These are phyloP conservation scores for Scartelaos histophorus DNA, from an alignment of 2,113 vertebrate genomes.

Conservation along the genomic window DNA sequence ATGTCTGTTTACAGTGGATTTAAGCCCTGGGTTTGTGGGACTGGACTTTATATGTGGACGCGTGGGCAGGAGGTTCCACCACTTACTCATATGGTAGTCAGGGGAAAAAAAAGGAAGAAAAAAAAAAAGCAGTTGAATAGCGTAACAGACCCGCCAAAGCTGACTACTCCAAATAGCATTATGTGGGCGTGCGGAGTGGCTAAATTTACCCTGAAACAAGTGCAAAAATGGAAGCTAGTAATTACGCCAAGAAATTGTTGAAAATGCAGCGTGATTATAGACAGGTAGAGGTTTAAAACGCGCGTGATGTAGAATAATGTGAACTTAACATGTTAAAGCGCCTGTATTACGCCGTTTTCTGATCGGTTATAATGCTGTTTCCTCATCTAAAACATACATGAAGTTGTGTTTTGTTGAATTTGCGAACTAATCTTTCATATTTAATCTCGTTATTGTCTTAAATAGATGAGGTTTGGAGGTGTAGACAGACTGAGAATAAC, in stretches of 20 bases:
- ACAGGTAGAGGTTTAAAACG: neutral
- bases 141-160: constrained; percentile 47
- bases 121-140: constrained; percentile 9
- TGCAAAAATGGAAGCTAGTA: constrained; percentile 19
- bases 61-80: constrained; percentile 71
- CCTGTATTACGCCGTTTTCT: too few relatives aligned
- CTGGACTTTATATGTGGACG: constrained; percentile 53
- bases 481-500: too few relatives aligned
- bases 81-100: constrained; percentile 71
- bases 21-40: constrained; percentile 53
- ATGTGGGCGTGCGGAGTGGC: constrained; percentile 63
- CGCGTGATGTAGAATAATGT: neutral
- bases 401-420: too few relatives aligned
- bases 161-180: constrained; percentile 58
- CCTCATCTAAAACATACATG: too few relatives aligned
- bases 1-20: constrained; percentile 60
- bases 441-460: too few relatives aligned
- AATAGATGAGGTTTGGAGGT: too few relatives aligned
- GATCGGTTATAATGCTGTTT: too few relatives aligned
- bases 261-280: neutral
- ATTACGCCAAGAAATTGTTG: neutral
- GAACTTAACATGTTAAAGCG: neutral
- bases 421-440: too few relatives aligned
- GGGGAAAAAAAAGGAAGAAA: constrained; percentile 47
- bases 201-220: constrained; percentile 70